phyloP scores from a whole-genome alignment of 92 coral and sea anemone species.

The Phenganax marumi region DNA sequence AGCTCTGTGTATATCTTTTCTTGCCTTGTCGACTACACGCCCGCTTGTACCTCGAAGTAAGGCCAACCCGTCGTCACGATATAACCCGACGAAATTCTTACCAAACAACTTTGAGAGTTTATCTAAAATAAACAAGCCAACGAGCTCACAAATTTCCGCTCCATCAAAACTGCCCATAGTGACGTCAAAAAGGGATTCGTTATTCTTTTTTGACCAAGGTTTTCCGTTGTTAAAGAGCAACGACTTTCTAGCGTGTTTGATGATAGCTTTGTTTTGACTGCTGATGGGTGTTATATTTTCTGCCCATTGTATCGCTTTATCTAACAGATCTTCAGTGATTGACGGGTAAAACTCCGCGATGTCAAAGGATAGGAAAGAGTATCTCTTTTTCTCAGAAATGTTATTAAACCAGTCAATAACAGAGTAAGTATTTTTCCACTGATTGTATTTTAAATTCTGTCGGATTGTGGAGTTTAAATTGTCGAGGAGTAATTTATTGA shows the following conservation, averaged over 20 bases:
- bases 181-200: slow-evolving; percentile 22
- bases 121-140: slow-evolving; percentile 27
- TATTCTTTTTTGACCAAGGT: slow-evolving; percentile 31
- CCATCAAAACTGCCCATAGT: slow-evolving; percentile 51
- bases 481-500: slow-evolving; percentile 19
- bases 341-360: slow-evolving; percentile 41
- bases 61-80: slow-evolving; percentile 36
- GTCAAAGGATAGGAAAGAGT: slow-evolving; percentile 23
- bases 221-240: slow-evolving; percentile 20
- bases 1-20: neutral
- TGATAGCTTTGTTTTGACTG: neutral
- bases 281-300: neutral
- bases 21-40: slow-evolving; percentile 13
- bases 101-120: slow-evolving; percentile 20
- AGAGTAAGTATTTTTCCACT: slow-evolving; percentile 13
- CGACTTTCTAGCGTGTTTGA: slow-evolving; percentile 43
- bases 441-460: neutral
- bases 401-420: neutral
- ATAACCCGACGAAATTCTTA: slow-evolving; percentile 22
- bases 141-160: slow-evolving; percentile 44
- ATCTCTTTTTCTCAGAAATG: neutral
- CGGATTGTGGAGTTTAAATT: neutral
- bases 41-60: slow-evolving; percentile 12
- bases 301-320: slow-evolving; percentile 23
- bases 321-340: slow-evolving; percentile 37